Base-by-base conservation (phyloP, 2,888 invertebrate genomes). In the Phortica magna region DNA sequence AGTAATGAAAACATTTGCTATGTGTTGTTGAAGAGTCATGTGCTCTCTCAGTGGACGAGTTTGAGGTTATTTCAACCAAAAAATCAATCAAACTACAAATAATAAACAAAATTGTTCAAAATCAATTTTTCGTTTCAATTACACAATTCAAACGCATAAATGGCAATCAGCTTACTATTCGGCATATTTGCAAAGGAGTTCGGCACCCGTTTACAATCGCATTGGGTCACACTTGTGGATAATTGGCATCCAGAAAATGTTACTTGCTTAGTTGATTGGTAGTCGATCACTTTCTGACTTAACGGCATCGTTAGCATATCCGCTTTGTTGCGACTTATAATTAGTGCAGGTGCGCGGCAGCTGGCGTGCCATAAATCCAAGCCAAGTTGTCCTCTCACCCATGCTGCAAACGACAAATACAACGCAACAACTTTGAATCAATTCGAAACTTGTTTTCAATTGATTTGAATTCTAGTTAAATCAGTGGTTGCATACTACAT, bases 51-150 rank as follows among this genome's bases (percentile, higher is more conserved):
- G 74, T n/a, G n/a, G n/a, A 73, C 65, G 76, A 72, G 70, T 78
- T 73, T 79, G 85, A 88, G 88, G 85, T 85, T 86, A 88, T 80
- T 83, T 88, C 19, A 81, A 78, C 86, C 87, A 76, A n/a, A 72
- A 72, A 31, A 72, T 9, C 41, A 59, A 17, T 5, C n/a, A n/a
- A n/a, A n/a, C n/a, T n/a, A n/a, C n/a, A n/a, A n/a, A n/a, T n/a
- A n/a, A n/a, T n/a, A n/a, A n/a, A n/a, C n/a, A n/a, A 31, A 31
- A 31, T 31, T 31, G 3, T 31, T 1, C 31, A 31, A 31, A 31
- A 31, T n/a, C n/a, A n/a, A n/a, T 4, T 31, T 31, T 31, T 31
- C 31, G 31, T 4, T 31, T 2, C 31, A 31, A 31, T 31, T 31
- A 1, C 31, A 31, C n/a, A 31, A 31, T 4, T 31, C 2, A 31